Conservation (phyloP, 2,797 vertebrate genomes). For the Gallinago nigripennis region DNA sequence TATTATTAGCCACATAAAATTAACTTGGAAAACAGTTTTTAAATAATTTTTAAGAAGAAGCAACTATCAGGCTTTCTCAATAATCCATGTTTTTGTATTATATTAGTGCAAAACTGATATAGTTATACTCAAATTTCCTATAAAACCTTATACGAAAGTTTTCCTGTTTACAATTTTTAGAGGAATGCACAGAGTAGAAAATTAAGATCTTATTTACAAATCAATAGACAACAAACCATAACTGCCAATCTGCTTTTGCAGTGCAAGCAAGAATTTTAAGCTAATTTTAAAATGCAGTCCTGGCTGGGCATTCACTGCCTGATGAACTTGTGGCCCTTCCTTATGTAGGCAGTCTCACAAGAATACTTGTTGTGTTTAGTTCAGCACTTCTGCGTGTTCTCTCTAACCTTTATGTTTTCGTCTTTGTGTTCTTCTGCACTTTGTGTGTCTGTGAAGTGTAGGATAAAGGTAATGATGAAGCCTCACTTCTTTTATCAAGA, state of each 20-base stretch:
- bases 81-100: background rate
- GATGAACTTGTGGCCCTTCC: background rate
- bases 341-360: background rate
- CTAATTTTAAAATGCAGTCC: background rate
- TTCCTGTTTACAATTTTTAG: background rate
- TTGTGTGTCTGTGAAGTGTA: background rate
- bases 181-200: background rate
- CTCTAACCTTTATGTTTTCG: background rate
- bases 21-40: background rate
- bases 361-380: accelerated
- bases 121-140: background rate
- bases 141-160: background rate
- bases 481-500: background rate
- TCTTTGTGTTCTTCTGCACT: background rate
- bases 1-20: background rate
- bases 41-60: background rate
- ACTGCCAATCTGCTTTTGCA: background rate
- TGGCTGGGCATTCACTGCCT: background rate
- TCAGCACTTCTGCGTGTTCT: background rate
- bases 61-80: background rate
- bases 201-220: background rate
- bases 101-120: background rate
- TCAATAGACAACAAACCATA: background rate
- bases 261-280: background rate
- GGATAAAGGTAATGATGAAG: background rate